Percentiles rank a stretch among this genome's conserved stretches.
Conservation (phyloP, 2,113 vertebrate species). For the Dasyprocta punctata region DNA sequence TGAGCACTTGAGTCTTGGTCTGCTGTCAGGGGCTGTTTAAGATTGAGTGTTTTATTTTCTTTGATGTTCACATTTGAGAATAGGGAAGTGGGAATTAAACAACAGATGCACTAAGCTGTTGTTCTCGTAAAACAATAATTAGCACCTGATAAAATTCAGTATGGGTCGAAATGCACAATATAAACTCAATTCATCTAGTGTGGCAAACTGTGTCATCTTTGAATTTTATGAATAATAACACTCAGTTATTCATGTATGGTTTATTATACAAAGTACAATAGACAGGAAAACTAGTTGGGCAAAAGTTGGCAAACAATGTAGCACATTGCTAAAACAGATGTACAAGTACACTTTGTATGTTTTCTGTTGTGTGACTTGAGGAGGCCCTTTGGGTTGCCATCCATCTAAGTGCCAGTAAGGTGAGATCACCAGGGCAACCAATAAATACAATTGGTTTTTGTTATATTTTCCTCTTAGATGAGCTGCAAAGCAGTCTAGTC, state of each 20-base stretch:
- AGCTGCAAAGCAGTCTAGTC: slow-evolving; percentile 24
- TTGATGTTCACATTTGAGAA: slow-evolving; percentile 92
- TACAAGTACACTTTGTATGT: slow-evolving; percentile 12
- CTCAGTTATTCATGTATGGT: slow-evolving; percentile 17
- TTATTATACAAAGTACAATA: slow-evolving; percentile 31
- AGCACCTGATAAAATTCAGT: slow-evolving; percentile 90
- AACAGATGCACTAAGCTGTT: slow-evolving; percentile 91
- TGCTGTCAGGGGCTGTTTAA: slow-evolving; percentile 92
- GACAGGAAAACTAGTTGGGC: slow-evolving; percentile 47
- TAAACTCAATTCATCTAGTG: slow-evolving; percentile 77
- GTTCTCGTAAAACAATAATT: slow-evolving; percentile 91
- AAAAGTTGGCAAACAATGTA: slow-evolving; percentile 1
- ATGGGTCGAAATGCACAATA: slow-evolving; percentile 79
- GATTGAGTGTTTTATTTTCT: slow-evolving; percentile 93
- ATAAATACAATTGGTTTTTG: slow-evolving; percentile 80
- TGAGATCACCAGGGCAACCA: slow-evolving; percentile 78
- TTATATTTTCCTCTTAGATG: slow-evolving; percentile 34
- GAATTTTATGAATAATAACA: slow-evolving; percentile 72
- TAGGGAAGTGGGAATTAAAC: slow-evolving; percentile 93
- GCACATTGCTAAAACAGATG: slow-evolving; percentile 36
- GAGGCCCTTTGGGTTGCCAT: slow-evolving; percentile 65
- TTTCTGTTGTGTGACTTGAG: background rate
- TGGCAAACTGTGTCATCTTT: slow-evolving; percentile 72
- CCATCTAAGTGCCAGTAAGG: slow-evolving; percentile 67
- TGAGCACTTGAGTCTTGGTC: slow-evolving; percentile 91